Evolutionary conservation across 37 sponge, comb jelly and placozoan genomes (phyloP).

Genomic region (Geodia barretti): DNA sequence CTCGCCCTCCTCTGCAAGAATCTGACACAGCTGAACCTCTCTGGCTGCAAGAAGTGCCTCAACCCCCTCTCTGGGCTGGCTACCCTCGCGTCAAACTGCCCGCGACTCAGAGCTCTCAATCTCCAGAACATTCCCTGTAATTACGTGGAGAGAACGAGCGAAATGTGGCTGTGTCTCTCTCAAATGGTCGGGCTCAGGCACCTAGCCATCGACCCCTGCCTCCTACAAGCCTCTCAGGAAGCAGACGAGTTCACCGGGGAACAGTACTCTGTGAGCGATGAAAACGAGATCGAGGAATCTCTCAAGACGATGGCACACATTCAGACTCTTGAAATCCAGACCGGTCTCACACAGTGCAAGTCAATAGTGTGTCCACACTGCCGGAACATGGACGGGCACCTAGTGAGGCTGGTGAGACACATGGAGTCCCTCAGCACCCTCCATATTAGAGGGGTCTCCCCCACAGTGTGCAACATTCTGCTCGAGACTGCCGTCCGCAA

Average conservation of each 20-base stretch:
- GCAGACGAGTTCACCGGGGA: neutral
- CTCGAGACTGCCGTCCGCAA: neutral
- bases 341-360: neutral
- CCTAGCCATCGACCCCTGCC: constrained; percentile 2
- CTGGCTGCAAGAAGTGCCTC: neutral
- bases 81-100: neutral
- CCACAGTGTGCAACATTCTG: neutral
- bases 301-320: neutral
- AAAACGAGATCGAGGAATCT: neutral
- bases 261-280: neutral
- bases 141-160: neutral
- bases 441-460: neutral
- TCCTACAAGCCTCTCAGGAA: neutral
- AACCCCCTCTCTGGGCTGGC: neutral
- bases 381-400: neutral
- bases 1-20: neutral
- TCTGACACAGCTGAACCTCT: neutral
- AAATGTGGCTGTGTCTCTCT: neutral
- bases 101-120: neutral
- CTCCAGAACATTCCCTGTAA: neutral
- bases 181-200: neutral
- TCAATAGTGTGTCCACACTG: neutral
- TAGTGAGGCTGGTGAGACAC: neutral
- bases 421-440: neutral
- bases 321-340: neutral